Base-by-base conservation (phyloP, 2,797 vertebrate species). In the Galago senegalensis region DNA sequence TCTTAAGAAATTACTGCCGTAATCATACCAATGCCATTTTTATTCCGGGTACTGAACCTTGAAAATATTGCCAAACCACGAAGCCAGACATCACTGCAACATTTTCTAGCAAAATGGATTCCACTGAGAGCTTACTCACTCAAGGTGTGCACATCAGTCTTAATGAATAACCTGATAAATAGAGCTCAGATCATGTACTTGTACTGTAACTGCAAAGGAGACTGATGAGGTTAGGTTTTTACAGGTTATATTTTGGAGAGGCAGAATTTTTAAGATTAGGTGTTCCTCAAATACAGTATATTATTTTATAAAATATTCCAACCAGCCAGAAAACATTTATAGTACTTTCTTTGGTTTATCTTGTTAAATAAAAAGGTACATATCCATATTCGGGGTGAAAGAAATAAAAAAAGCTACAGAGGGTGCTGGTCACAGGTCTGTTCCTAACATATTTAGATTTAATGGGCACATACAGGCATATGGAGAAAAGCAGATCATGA, bases 231-330 rank as follows among this genome's bases (percentile, higher is more conserved):
- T 21, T 40, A 56, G 8, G 34, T 72, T 91, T 77, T 77, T 56
- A 25, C 31, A 79, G 18, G 34, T 58, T 12, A 9, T 31, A 16
- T 76, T 77, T 63, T 53, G 7, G n/a, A 79, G 31, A 80, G 29
- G 3, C 11, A 76, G 58, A 60, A 76, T 12, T 83, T 76, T 6
- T 60, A 96, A 49, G 23, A 67, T 73, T 73, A 81, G 21, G 31
- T 46, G 17, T 58, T 92, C 3, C 10, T 25, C 9, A 75, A 31
- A 53, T 18, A 53, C 49, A 53, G 49, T 53, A 46, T 7, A 60
- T 63, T 29, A 11, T 69, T 83, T 82, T 56, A 58, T 31, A 60
- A 94, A 95, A 77, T 67, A 94, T 58, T 88, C 10, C 65, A 8
- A 67, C 80, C 1, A 56, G 21, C 17, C n/a, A 83, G 61, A 60